A percentile compares a stretch with the other conserved stretches of the same genome.
Evolutionary conservation across 1,140 invertebrate genomes (phyloP).

Genomic region (Zaprionus davidi): DNA sequence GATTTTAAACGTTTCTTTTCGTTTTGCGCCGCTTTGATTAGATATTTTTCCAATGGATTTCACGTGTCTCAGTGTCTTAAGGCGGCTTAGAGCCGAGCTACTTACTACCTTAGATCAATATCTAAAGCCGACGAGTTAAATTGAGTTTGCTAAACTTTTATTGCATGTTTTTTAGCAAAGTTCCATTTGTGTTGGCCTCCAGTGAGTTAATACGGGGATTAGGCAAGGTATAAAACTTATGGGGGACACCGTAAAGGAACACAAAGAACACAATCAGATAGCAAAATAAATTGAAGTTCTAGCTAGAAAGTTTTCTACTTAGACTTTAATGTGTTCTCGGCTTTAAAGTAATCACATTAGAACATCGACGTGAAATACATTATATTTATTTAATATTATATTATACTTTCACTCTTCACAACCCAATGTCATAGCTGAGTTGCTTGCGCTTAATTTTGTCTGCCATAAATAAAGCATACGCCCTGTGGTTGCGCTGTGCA

Average conservation of each 20-base stretch:
- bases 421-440: constrained; percentile 18
- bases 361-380: constrained; percentile 8
- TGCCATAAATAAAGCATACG: constrained; percentile 45
- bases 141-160: constrained; percentile 57
- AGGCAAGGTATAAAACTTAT: constrained; percentile 22
- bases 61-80: constrained; percentile 31
- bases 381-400: background rate
- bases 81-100: constrained; percentile 29
- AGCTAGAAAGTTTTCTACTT: background rate
- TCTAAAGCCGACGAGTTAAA: constrained; percentile 54
- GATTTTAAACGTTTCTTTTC: constrained; percentile 24
- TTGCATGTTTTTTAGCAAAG: constrained; percentile 35
- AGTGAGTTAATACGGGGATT: constrained; percentile 38
- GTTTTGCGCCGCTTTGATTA: constrained; percentile 25
- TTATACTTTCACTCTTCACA: constrained; percentile 13
- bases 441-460: constrained; percentile 9
- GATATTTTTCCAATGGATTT: constrained; percentile 16
- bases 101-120: constrained; percentile 44
- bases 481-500: constrained; percentile 22
- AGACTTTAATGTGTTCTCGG: background rate
- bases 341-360: background rate
- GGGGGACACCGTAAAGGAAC: background rate
- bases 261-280: constrained; percentile 13
- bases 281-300: constrained; percentile 5
- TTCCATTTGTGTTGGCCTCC: constrained; percentile 1